Evolutionary conservation across 30 jellyfish, hydroid and myxozoan species (phyloP).

Genomic region (Cassiopea xamachana): DNA sequence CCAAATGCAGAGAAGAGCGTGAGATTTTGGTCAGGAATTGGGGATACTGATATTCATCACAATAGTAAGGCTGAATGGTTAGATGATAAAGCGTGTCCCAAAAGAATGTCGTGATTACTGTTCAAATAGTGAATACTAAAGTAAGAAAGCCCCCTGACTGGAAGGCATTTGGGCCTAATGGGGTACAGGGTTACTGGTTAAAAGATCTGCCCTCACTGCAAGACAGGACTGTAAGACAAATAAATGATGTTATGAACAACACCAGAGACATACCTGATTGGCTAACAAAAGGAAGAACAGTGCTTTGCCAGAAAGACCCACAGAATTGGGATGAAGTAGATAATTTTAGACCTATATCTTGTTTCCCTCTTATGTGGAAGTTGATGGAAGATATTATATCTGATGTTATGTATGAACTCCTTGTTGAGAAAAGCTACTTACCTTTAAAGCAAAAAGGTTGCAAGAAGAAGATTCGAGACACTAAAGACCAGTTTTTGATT

Average conservation of each 20-base stretch:
- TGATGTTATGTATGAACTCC: background rate
- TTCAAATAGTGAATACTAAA: background rate
- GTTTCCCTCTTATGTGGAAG: constrained; percentile 35
- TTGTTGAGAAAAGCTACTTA: background rate
- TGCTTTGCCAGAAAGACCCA: constrained; percentile 35
- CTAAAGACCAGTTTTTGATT: constrained; percentile 18
- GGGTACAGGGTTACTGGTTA: constrained; percentile 32
- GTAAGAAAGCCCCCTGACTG: constrained; percentile 16
- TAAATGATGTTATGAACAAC: background rate
- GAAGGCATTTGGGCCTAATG: constrained; percentile 55
- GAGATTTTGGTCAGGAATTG: constrained; percentile 5
- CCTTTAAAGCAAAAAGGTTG: constrained; percentile 31
- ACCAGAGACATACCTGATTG: background rate
- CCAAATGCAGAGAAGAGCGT: constrained; percentile 23
- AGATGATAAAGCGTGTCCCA: background rate
- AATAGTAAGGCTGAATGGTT: constrained; percentile 11
- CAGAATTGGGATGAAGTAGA: constrained; percentile 17
- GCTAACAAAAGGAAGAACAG: constrained; percentile 50
- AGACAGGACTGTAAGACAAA: constrained; percentile 9
- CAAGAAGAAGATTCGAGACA: constrained; percentile 14
- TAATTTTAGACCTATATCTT: constrained; percentile 39
- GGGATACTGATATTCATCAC: constrained; percentile 6
- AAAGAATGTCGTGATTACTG: background rate
- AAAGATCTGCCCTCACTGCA: constrained; percentile 13
- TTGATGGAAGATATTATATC: constrained; percentile 16